Evolutionary conservation across 2,797 vertebrate species (phyloP).

Genomic region (Peromyscus eremicus): DNA sequence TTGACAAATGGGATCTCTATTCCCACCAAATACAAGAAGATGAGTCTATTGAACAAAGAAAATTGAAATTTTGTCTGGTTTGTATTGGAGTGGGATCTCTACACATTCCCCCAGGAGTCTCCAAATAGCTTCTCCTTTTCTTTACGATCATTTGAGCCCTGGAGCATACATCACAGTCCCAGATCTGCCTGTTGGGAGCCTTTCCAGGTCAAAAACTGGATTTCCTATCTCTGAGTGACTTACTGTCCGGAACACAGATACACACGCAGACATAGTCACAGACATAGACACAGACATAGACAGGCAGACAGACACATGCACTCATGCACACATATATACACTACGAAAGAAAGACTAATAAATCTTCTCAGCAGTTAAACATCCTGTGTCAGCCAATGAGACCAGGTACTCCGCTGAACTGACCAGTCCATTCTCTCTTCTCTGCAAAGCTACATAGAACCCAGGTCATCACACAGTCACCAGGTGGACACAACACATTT

Average conservation of each 20-base stretch:
- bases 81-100: neutral
- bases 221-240: neutral
- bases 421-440: neutral
- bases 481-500: neutral
- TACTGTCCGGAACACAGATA: neutral
- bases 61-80: neutral
- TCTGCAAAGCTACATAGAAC: neutral
- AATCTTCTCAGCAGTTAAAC: neutral
- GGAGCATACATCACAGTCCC: neutral
- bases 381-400: neutral
- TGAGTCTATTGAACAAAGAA: neutral
- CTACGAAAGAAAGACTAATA: neutral
- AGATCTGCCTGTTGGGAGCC: neutral
- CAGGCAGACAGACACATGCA: neutral
- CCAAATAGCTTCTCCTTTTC: neutral
- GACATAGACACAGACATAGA: neutral
- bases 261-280: neutral
- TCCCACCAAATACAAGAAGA: conserved; percentile 3
- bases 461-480: neutral
- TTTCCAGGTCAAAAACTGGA: conserved; percentile 6
- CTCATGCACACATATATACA: neutral
- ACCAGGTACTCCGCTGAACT: neutral
- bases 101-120: neutral
- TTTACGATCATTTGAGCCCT: neutral
- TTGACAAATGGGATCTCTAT: neutral